A percentile compares a stretch with the other conserved stretches of the same genome.
phyloP scores from a whole-genome alignment of 2,797 vertebrate genomes.

The Phoeniculus purpureus region DNA sequence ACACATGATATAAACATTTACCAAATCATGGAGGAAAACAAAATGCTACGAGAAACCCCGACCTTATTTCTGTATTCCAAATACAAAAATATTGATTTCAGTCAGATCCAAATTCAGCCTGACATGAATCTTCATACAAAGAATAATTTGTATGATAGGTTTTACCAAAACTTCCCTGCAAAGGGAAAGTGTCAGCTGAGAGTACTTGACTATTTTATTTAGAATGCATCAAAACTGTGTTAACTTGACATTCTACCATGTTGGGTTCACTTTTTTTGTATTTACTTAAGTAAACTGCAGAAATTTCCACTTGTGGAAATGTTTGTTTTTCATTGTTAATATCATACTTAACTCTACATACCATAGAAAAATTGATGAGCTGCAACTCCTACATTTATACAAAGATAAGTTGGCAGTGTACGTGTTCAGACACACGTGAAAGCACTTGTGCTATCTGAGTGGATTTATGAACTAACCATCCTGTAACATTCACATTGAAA shows the following conservation, averaged over 20 bases:
- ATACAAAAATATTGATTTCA: neutral
- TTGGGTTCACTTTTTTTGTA: neutral
- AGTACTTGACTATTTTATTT: neutral
- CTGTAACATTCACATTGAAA: neutral
- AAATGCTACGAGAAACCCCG: neutral
- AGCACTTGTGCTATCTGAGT: neutral
- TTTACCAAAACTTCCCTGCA: neutral
- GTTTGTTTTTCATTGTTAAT: neutral
- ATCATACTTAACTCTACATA: neutral
- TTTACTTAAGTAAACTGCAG: neutral
- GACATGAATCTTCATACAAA: neutral
- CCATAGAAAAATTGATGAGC: neutral
- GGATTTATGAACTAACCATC: neutral
- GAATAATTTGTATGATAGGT: neutral
- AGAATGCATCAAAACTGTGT: neutral
- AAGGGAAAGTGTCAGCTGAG: neutral
- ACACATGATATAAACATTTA: neutral
- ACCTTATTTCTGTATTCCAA: neutral
- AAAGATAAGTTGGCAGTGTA: neutral
- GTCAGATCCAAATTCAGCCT: neutral
- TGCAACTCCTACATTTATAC: neutral
- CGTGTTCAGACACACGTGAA: rapidly evolving
- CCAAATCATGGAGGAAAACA: neutral
- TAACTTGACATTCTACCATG: neutral
- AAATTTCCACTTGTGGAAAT: neutral